Base-by-base conservation (phyloP, 2,888 invertebrate species). In the Megastigmus dorsalis region DNA sequence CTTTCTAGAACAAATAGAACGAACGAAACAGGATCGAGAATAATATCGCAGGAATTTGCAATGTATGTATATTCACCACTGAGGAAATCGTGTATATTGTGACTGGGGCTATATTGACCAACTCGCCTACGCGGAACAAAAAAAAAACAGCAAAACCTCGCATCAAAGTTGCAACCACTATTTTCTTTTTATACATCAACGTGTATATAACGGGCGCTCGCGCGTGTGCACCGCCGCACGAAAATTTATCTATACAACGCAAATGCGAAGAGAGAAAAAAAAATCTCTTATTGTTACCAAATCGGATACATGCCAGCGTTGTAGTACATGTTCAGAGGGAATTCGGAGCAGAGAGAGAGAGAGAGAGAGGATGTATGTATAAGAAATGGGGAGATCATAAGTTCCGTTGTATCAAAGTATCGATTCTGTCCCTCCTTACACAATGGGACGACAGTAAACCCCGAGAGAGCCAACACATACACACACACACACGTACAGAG, bases 401-500 rank as follows among this genome's bases (percentile, higher is more conserved):
- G 68, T 74, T 74, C 48, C 60, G 63, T 57, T 63, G 63, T 68
- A 74, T 38, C 74, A 41, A 74, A 68, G 62, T 74, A 63, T 74
- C 74, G 68, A 74, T 62, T 48, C 62, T 55, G 74, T 68, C 57
- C 50, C 65, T 65, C 30, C 48, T 48, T 62, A 20, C 62, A 67
- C 74, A 68, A 74, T 74, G 57, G 67, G 30, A 13, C 50, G 54
- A 30, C 60, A 3, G 55, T 66, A 55, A 55, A 63, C 59, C 55
- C 43, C 54, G 54, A 30, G 28, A 59, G 50, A 52, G 28, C 38
- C n/a, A 38, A 2, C 6, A n/a, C 15, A 7, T 15, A 9, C 7
- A 15, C 13, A 13, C 10, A n/a, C n/a, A 23, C 28, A 7, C 20
- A 26, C 7, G 10, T 15, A n/a, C n/a, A n/a, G n/a, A n/a, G n/a